Conservation (phyloP, 2,888 invertebrate species). For the Sminthurinus aureus region DNA sequence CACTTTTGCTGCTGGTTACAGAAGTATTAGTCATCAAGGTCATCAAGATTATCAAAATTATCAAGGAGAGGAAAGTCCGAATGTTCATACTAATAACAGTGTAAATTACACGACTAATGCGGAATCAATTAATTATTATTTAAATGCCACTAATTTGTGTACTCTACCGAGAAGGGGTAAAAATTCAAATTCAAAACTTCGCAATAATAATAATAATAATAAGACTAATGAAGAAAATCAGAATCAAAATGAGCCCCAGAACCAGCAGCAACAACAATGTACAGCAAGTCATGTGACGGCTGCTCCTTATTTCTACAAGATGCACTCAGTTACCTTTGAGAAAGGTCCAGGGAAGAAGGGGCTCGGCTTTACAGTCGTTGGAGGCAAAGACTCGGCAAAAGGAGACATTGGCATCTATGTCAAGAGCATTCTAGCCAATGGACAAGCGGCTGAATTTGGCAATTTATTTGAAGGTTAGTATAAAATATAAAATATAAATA, state of each 20-base stretch:
- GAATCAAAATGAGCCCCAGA: background rate
- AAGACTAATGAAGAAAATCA: background rate
- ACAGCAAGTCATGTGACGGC: background rate
- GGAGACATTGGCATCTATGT: conserved; percentile 90
- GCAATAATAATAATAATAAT: background rate
- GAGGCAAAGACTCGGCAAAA: conserved; percentile 85
- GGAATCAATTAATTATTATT: conserved; percentile 54
- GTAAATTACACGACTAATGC: conserved; percentile 7
- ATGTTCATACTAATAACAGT: background rate
- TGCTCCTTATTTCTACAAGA: conserved; percentile 50
- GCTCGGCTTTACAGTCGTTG: conserved; percentile 80
- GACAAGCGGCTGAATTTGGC: conserved; percentile 85
- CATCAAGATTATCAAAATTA: too few species aligned
- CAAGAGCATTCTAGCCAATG: conserved; percentile 84
- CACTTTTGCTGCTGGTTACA: background rate
- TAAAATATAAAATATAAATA: too few species aligned
- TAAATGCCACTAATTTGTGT: conserved; percentile 53
- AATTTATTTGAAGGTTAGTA: conserved; percentile 81
- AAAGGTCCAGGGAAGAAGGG: conserved; percentile 86
- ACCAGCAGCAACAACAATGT: conserved; percentile 1
- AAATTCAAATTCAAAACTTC: background rate
- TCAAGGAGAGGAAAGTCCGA: background rate
- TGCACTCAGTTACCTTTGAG: conserved; percentile 63
- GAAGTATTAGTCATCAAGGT: background rate
- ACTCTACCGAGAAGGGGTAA: conserved; percentile 57